Conservation (phyloP, 2,888 invertebrate genomes). For the Adelognathus sp. region DNA sequence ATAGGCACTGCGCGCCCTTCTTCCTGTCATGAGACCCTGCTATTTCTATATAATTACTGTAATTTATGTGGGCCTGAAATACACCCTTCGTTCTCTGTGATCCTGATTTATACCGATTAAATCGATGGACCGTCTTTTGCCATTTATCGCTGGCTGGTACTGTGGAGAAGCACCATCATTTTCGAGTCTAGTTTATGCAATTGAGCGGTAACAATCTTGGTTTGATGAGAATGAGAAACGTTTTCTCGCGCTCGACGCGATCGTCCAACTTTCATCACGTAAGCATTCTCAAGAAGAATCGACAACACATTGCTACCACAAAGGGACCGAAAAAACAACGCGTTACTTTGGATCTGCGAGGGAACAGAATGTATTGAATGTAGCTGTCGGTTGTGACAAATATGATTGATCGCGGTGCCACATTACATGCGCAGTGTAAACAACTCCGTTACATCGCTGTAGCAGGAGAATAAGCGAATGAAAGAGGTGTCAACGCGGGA, state of each 20-base stretch:
- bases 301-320: not conserved
- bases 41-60: constrained; percentile 68
- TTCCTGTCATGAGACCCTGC: constrained; percentile 60
- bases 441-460: constrained; percentile 80
- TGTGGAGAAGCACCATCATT: not conserved
- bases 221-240: not conserved
- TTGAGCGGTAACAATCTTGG: not conserved
- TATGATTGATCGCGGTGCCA: constrained; percentile 63
- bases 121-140: constrained; percentile 67
- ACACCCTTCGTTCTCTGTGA: constrained; percentile 61
- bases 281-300: not conserved
- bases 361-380: not conserved
- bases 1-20: constrained; percentile 46
- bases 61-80: constrained; percentile 61
- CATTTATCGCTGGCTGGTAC: not conserved
- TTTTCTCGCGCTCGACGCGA: too few relatives aligned
- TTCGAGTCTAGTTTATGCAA: not conserved
- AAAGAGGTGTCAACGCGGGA: constrained; percentile 79
- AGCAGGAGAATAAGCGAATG: constrained; percentile 76
- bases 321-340: not conserved
- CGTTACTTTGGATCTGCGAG: not conserved
- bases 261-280: too few relatives aligned
- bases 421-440: constrained; percentile 81
- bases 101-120: constrained; percentile 71
- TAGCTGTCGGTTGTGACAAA: not conserved